A percentile compares a stretch with the other conserved stretches of the same genome.
Conservation (phyloP, 2,113 vertebrate genomes). For the Clarias gariepinus region DNA sequence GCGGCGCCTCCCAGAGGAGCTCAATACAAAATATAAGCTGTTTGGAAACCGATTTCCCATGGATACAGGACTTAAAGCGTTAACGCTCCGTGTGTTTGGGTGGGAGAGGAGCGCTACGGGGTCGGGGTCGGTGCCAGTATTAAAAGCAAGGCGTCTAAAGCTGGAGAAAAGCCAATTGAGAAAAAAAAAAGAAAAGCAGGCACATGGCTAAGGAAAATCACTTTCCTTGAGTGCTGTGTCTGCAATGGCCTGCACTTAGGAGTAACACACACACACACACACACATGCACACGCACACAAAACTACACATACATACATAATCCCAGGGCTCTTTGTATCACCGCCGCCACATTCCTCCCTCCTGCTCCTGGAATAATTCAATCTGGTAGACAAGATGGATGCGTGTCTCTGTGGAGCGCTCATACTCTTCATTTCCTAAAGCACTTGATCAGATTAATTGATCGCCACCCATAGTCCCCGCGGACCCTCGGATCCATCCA, state of each 20-base stretch:
- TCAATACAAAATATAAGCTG: neutral
- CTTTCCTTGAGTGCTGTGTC: constrained; percentile 33
- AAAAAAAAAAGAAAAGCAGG: neutral
- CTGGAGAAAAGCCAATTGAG: neutral
- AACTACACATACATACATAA: constrained; percentile 49
- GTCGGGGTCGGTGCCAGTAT: neutral
- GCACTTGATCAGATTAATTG: constrained; percentile 85
- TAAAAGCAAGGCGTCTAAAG: neutral
- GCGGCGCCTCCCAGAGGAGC: neutral
- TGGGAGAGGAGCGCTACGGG: neutral
- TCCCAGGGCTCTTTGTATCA: constrained; percentile 55
- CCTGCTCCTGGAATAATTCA: constrained; percentile 72
- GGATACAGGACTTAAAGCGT: neutral
- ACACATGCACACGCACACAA: constrained; percentile 39
- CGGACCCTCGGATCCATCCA: constrained; percentile 25
- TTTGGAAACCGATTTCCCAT: neutral
- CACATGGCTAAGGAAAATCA: constrained; percentile 28
- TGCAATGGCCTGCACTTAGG: constrained; percentile 47
- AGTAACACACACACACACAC: constrained; percentile 52
- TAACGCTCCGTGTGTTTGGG: neutral
- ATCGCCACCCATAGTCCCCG: constrained; percentile 59
- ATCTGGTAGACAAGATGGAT: constrained; percentile 80
- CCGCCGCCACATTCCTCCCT: constrained; percentile 58
- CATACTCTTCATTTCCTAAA: constrained; percentile 81
- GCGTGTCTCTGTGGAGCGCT: constrained; percentile 76